Base-by-base conservation (phyloP, 2,113 vertebrate species). In the Gasterosteus nipponicus region DNA sequence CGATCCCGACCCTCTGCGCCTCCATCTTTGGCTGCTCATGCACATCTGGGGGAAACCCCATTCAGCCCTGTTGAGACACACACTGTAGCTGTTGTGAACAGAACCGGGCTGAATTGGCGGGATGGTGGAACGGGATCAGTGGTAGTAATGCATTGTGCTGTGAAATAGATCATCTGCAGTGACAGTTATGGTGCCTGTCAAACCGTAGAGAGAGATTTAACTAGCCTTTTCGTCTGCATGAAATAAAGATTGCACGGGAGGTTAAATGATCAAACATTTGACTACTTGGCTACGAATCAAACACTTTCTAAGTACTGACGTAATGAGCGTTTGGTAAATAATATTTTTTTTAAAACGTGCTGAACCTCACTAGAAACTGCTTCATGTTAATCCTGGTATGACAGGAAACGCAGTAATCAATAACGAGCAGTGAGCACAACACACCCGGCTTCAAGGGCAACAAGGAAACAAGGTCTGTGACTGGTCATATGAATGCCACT, bases 1-100 rank as follows among this genome's bases (percentile, higher is more conserved):
- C 80, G 87, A 78, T 73, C 74, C 75, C 87, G 95, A 92, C 91
- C 92, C 91, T 93, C 92, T 91, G 78, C 89, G 79, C 82, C 67
- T 82, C 90, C 89, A 92, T 93, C 93, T 94, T 93, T 93, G 91
- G 90, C 90, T 90, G 73, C 87, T 90, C 80, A 86, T 91, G 89
- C 88, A 89, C 89, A 93, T 89, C 89, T 89, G 88, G 88, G 88
- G 84, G 86, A 89, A 65, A 67, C 64, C 80, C 61, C 85, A 86
- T 87, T 89, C 89, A 85, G 80, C 75, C 60, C 81, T 70, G 79
- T 81, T 78, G 79, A 84, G 89, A 88, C 88, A 87, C 86, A 79
- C 66, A 83, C 82, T 84, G 85, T 80, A 67, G 84, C 76, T 83
- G 83, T 80, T 91, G 89, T 85, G 70, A 82, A 77, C 75, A 67